Evolutionary conservation across 2,888 invertebrate species (phyloP).

Genomic region (Ommatoiulus sabulosus): DNA sequence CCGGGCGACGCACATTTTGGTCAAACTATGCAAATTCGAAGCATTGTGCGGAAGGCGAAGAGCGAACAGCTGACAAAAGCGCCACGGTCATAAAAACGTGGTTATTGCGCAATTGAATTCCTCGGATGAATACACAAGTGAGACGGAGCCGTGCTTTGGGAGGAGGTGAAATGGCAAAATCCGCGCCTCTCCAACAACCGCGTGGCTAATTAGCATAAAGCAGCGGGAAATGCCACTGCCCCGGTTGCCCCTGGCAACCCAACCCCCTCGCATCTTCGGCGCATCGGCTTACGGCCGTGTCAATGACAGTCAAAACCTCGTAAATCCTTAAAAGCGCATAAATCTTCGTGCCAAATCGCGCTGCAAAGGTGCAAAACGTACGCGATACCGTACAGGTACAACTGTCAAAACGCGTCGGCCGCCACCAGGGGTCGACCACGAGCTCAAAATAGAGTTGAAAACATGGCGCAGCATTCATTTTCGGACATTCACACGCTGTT

Average conservation of each 20-base stretch:
- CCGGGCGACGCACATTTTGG: neutral
- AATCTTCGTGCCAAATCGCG: neutral
- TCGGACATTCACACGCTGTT: too few relatives aligned
- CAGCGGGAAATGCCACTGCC: constrained; percentile 17
- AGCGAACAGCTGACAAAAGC: constrained; percentile 24
- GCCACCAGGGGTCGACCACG: too few relatives aligned
- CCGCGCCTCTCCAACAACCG: neutral
- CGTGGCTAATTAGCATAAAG: constrained; percentile 43
- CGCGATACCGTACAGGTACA: neutral
- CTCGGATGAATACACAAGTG: constrained; percentile 30
- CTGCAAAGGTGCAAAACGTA: neutral
- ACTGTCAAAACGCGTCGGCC: too few relatives aligned
- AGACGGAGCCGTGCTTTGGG: neutral
- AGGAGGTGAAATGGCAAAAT: constrained; percentile 5
- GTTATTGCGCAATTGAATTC: constrained; percentile 40
- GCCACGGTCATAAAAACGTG: constrained; percentile 17
- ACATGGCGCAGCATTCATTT: too few relatives aligned
- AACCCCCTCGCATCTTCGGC: neutral
- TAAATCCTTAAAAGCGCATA: neutral
- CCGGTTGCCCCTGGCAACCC: neutral
- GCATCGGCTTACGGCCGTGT: constrained; percentile 22
- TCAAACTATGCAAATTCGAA: neutral
- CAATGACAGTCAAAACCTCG: constrained; percentile 10
- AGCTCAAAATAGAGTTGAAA: too few relatives aligned
- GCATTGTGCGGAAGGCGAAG: neutral